Evolutionary conservation across 2,888 invertebrate species (phyloP), one percentile per base, ranked within the genome.

Genomic region (Euplexia lucipara): DNA sequence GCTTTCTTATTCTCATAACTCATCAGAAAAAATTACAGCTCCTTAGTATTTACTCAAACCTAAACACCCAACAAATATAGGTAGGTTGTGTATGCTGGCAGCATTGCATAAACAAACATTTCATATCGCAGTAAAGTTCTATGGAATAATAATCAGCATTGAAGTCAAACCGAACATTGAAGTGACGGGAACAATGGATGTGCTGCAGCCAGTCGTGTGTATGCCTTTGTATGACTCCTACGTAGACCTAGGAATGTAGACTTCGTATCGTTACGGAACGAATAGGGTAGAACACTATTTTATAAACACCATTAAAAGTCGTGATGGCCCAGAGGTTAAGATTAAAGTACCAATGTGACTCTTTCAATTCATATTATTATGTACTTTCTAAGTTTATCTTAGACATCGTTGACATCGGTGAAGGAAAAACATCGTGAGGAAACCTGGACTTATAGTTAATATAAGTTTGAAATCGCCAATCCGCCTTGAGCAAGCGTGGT

Each of bases 81-180:
- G n/a, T n/a, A n/a, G n/a, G n/a, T n/a, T n/a, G n/a, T n/a, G n/a
- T n/a, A 34, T 45, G 44, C 68, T 16, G 49, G 5, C 9, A 67
- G 12, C 20, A 20, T 20, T 20, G 34, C 8, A 26, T 34, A 69
- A 34, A 45, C 37, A 69, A 34, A 45, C 34, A 45, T 14, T 1
- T 30, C 12, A 32, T 42, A 42, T 14, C 2, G 7, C 34, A 45
- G 20, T 30, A 9, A 47, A 57, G 35, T 57, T 53, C 52, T 44
- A 26, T 67, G 34, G 73, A 60, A 71, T 67, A 58, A 70, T 64
- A 66, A 78, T 72, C 61, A 75, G 44, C 62, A 64, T 68, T 63
- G 62, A 48, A 60, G 60, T 51, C 45, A 34, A 53, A 10, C 42
- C 49, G 68, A 49, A 59, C 59, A 68, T 26, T 66, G 65, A 57